These are phyloP conservation scores for Xenopus borealis DNA, from an alignment of 2,113 vertebrate genomes.

Conservation along the genomic window DNA sequence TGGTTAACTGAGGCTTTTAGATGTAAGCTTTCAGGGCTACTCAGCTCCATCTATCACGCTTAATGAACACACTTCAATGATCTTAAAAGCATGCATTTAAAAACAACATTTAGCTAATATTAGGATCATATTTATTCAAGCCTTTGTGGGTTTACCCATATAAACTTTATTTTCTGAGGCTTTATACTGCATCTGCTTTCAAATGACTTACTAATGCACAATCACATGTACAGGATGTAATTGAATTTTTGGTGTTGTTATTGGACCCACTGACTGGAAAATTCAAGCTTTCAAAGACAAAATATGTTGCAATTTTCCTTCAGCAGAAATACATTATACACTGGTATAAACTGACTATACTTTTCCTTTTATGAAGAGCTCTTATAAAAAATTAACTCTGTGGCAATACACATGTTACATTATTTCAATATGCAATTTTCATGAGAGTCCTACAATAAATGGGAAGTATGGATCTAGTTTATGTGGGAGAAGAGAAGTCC, in stretches of 20 bases:
- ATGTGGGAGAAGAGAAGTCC: not conserved
- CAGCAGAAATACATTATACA: not conserved
- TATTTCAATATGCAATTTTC: not conserved
- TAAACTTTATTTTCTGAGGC: conserved; percentile 15
- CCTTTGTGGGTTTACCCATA: conserved; percentile 41
- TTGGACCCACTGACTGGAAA: not conserved
- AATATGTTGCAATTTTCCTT: conserved; percentile 17
- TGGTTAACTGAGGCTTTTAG: conserved; percentile 47
- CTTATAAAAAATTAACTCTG: not conserved
- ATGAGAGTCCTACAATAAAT: not conserved
- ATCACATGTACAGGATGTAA: conserved; percentile 25
- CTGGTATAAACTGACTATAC: not conserved
- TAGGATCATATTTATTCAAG: conserved; percentile 46
- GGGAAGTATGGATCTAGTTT: not conserved
- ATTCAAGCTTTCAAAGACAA: conserved; percentile 30
- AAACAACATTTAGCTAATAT: conserved; percentile 47
- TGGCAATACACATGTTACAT: not conserved
- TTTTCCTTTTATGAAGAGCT: not conserved
- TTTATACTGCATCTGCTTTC: conserved; percentile 31
- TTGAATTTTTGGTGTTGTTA: conserved; percentile 21
- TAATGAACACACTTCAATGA: conserved; percentile 45
- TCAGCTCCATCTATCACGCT: conserved; percentile 43
- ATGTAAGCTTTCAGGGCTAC: conserved; percentile 45
- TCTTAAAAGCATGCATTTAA: conserved; percentile 45
- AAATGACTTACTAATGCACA: conserved; percentile 23